Evolutionary conservation across 1,140 invertebrate species (phyloP).

Genomic region (Drosophila malerkotliana): DNA sequence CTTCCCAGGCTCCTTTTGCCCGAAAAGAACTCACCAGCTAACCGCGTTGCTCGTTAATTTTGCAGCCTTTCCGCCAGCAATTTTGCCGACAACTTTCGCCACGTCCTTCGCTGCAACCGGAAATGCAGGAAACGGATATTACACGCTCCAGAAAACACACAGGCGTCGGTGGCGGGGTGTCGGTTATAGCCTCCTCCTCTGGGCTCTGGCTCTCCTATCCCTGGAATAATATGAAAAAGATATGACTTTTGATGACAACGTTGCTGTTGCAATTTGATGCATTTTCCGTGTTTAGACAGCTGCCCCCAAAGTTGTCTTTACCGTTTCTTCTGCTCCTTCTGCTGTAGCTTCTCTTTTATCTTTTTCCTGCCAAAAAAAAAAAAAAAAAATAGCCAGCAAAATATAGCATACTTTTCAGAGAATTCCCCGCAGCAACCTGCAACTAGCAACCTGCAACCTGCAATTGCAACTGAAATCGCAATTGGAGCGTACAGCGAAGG

Average conservation of each 20-base stretch:
- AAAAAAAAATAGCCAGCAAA: background rate
- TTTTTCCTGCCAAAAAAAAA: background rate
- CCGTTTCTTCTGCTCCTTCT: background rate
- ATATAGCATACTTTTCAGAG: background rate
- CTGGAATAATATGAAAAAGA: slow-evolving; percentile 72
- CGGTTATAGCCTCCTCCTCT: background rate
- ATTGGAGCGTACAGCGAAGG: slow-evolving; percentile 39
- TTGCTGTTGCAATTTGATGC: slow-evolving; percentile 56
- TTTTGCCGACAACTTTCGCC: slow-evolving; percentile 58
- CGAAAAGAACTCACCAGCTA: slow-evolving; percentile 13
- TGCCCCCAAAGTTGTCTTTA: slow-evolving; percentile 43
- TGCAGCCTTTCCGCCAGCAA: slow-evolving; percentile 80
- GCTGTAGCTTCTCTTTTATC: slow-evolving; percentile 14
- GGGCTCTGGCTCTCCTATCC: background rate
- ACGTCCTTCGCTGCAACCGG: slow-evolving; percentile 56
- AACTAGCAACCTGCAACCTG: background rate
- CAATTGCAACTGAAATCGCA: slow-evolving; percentile 44
- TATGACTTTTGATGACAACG: slow-evolving; percentile 74
- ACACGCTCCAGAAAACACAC: slow-evolving; percentile 79
- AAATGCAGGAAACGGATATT: slow-evolving; percentile 82
- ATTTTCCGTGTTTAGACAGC: slow-evolving; percentile 72
- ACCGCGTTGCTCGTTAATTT: slow-evolving; percentile 74
- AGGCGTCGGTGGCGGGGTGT: background rate
- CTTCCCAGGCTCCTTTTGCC: background rate
- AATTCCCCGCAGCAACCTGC: background rate